These are phyloP conservation scores for Heliconius ethilla DNA, from an alignment of 2,888 invertebrate species.

Conservation along the genomic window DNA sequence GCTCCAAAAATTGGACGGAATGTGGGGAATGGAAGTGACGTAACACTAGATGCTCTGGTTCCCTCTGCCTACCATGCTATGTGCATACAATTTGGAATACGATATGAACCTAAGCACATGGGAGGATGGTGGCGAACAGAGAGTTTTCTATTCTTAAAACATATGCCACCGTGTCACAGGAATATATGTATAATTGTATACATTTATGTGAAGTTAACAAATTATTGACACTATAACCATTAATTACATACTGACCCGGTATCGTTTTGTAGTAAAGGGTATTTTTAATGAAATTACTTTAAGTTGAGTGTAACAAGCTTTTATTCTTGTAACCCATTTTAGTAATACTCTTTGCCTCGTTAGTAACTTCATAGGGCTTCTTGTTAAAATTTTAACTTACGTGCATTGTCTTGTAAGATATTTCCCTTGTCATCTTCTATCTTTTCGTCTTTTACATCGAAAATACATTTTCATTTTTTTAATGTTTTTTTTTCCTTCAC, in stretches of 20 bases:
- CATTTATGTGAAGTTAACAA: too few relatives aligned
- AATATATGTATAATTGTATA: too few relatives aligned
- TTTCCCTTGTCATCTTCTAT: background rate
- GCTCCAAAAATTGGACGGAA: too few relatives aligned
- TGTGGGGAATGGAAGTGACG: too few relatives aligned
- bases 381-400: conserved; percentile 7
- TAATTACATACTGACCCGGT: conserved; percentile 2
- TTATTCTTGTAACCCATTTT: conserved; percentile 10
- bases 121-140: too few relatives aligned
- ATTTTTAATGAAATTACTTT: conserved; percentile 15
- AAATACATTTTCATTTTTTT: background rate
- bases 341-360: conserved; percentile 25
- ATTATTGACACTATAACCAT: background rate
- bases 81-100: too few relatives aligned
- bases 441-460: too few relatives aligned
- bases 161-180: too few relatives aligned
- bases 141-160: too few relatives aligned
- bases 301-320: conserved; percentile 16
- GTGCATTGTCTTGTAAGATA: background rate
- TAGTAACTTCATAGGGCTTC: conserved; percentile 24
- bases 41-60: too few relatives aligned
- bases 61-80: too few relatives aligned
- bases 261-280: background rate
- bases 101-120: too few relatives aligned
- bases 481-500: background rate